phyloP scores from a whole-genome alignment of 2,888 invertebrate genomes.

The Troilus luridus region DNA sequence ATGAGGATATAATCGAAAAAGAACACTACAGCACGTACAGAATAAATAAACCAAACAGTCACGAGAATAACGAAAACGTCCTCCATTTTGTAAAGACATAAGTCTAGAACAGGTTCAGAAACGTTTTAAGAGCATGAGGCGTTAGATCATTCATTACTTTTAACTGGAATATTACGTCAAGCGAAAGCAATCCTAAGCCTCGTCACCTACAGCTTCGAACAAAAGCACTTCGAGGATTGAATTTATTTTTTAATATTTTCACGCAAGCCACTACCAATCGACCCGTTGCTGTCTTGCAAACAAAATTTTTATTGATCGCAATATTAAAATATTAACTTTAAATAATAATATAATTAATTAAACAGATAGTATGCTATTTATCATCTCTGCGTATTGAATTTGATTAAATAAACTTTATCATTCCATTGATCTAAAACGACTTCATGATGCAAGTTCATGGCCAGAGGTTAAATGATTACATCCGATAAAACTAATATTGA shows the following conservation, averaged over 20 bases:
- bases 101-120: not conserved
- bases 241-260: not conserved
- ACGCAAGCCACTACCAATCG: too few relatives aligned
- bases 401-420: not conserved
- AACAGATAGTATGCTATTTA: not conserved
- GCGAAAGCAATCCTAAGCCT: not conserved
- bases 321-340: not conserved
- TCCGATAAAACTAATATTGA: not conserved
- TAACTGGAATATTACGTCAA: not conserved
- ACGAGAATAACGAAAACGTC: too few relatives aligned
- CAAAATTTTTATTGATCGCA: not conserved
- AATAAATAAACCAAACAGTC: too few relatives aligned
- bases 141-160: not conserved
- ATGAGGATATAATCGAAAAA: too few relatives aligned
- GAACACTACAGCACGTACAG: too few relatives aligned
- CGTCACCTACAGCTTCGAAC: not conserved
- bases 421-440: not conserved
- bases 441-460: not conserved
- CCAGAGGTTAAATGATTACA: not conserved
- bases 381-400: not conserved
- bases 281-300: too few relatives aligned
- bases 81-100: not conserved
- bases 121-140: not conserved
- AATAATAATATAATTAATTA: not conserved
- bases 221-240: not conserved